Base-by-base conservation (phyloP, 2,797 vertebrate genomes). In the Betta splendens region DNA sequence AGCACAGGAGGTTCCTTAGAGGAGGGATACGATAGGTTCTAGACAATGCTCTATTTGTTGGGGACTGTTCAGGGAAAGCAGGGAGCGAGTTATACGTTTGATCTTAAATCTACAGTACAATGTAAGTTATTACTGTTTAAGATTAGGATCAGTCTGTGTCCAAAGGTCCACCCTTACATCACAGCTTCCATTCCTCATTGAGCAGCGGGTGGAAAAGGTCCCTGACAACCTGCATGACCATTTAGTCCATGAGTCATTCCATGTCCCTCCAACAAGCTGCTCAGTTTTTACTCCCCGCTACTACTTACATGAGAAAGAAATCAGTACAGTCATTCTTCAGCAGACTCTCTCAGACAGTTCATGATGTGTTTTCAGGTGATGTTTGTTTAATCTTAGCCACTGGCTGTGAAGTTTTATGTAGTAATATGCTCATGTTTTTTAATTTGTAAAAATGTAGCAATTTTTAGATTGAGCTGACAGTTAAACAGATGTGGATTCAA, bases 231-330 rank as follows among this genome's bases (percentile, higher is more conserved):
- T 42, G 59, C 54, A 15, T 64, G 76, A 75, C 73, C 81, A 83
- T 85, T 79, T 33, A 76, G 63, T 75, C 66, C 82, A 79, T 10
- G 17, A 60, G 63, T 55, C 75, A 72, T 82, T 66, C 42, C 43
- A 54, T 72, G 50, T 76, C 69, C 72, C 76, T 69, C 64, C 74
- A 77, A 65, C 77, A 66, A 72, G 59, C 74, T 54, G 73, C 65
- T 72, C 60, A 61, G 35, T 67, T 51, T 38, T 56, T 18, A 49
- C 63, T 18, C 16, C n/a, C 7, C 32, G 5, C 72, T 42, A 52
- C 53, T 28, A 22, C 64, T 59, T 64, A 54, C 2, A 62, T 39
- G 62, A 57, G 47, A 5, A 11, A 53, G 63, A 63, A 53, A 56
- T 25, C 32, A 18, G 44, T 43, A 66, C 47, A 29, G 36, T n/a